Evolutionary conservation across 1,140 invertebrate genomes (phyloP), one percentile per base, ranked within the genome.

Genomic region (Akabosia matsudoensis): DNA sequence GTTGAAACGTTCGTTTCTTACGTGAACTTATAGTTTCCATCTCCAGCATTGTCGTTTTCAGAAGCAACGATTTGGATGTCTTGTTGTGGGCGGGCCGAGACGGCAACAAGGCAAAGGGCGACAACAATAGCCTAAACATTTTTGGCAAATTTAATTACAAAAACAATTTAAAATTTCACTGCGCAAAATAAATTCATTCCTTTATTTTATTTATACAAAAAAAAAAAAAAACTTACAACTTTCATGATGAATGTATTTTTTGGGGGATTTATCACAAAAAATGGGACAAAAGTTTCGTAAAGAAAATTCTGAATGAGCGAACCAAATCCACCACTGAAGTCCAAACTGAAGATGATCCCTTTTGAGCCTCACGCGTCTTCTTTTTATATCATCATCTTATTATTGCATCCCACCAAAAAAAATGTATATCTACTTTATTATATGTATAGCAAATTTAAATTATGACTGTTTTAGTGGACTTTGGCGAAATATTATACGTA

Each of bases 1-100:
- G 70, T 22, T 76, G 45, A 70, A 51, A 52, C 30, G 26, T 28
- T 18, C 34, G 71, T n/a, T 4, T 67, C 31, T 52, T 75, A 78
- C 76, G 31, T 67, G 70, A 61, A 71, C 28, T 33, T 54, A 74
- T 73, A 78, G 54, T 75, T 75, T 73, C 77, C 77, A 51, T 73
- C 67, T 78, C 77, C 77, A 16, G 16, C 45, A 52, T 78, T 78
- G 22, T 78, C 77, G 54, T 73, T 64, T 18, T 70, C 64, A 3
- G 24, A 34, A 4, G 67, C 54, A 14, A 78, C 74, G 18, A 75
- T 72, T 73, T 78, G 74, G 26, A 76, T 31, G 54, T 78, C 77
- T 26, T 78, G 18, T 54, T 70, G 77, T 24, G 51, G 74, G 52
- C 73, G 67, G 33, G 70, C 37, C n/a, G 74, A 74, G 28, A 78